Evolutionary conservation across 2,797 vertebrate species (phyloP).

Genomic region (Podarcis siculus): DNA sequence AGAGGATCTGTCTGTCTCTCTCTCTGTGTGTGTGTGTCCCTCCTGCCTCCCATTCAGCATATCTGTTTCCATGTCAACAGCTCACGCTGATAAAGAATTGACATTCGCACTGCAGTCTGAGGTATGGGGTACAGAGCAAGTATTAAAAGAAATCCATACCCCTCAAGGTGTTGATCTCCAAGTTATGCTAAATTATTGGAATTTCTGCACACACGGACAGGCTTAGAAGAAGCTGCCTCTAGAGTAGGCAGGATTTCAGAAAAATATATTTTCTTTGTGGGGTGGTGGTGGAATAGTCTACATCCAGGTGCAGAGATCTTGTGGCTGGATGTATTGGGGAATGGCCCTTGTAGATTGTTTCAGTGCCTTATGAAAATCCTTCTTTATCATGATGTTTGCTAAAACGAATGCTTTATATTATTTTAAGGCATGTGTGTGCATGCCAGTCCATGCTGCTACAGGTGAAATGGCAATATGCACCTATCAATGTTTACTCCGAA

Average conservation of each 20-base stretch:
- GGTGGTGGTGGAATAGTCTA: conserved; percentile 41
- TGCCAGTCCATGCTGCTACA: conserved; percentile 13
- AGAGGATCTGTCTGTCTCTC: conserved; percentile 36
- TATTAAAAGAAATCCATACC: conserved; percentile 71
- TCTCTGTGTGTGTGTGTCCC: conserved; percentile 44
- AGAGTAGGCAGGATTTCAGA: conserved; percentile 56
- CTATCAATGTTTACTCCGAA: not conserved
- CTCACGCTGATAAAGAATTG: conserved; percentile 73
- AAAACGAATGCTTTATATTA: not conserved
- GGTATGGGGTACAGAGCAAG: conserved; percentile 60
- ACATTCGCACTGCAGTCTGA: conserved; percentile 72
- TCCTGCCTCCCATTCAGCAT: conserved; percentile 67
- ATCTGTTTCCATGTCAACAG: conserved; percentile 78
- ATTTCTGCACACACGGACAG: conserved; percentile 48
- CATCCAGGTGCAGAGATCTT: conserved; percentile 61
- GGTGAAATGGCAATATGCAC: not conserved
- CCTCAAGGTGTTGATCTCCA: conserved; percentile 58
- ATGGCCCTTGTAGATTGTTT: not conserved
- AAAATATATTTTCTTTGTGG: conserved; percentile 56
- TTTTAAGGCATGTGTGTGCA: conserved; percentile 19
- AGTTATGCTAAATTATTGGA: conserved; percentile 59
- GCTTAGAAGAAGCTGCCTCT: conserved; percentile 54
- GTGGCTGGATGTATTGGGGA: not conserved
- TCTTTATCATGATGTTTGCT: conserved; percentile 5
- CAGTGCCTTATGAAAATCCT: conserved; percentile 13